Evolutionary conservation across 1,140 invertebrate species (phyloP), one percentile per base, ranked within the genome.

Genomic region (Daktulosphaira vitifoliae): DNA sequence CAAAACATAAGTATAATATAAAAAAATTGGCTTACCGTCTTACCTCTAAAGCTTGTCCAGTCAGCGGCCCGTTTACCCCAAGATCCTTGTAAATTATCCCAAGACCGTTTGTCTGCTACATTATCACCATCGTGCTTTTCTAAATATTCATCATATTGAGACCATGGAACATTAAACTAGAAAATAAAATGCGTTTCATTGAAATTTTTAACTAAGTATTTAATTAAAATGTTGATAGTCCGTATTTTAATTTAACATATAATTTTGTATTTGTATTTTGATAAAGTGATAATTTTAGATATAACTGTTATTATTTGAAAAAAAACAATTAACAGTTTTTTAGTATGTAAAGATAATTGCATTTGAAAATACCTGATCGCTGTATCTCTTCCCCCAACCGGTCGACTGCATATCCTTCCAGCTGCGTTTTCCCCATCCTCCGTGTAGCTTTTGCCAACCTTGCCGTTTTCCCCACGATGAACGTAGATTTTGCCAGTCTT

Each of bases 401-500:
- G 38, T 20, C 1, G 50, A 53, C 20, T 59, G 68, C 38, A 69
- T 54, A 6, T 69, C 62, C 13, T 59, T 66, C 68, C 68, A 69
- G 16, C 59, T 64, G 11, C 68, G 62, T 49, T 69, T 69, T 37
- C 65, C 67, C 56, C 56, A 62, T 48, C 42, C 56, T 0, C 56
- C 49, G 5, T 65, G 69, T 11, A 72, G 48, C 18, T 72, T 69
- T 29, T 70, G 52, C 71, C 71, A 72, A 0, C 56, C 56, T 8
- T 62, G 56, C 37, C 71, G 46, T 62, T 72, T 72, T 18, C 70
- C 71, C 71, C 71, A 72, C 5, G 68, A 44, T 25, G 66, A 54
- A 13, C 62, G 69, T 7, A 72, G 51, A 26, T 72, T 69, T 20
- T 70, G 52, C 71, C 71, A 72, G 18, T 62, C 56, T 18, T 62